Percentiles rank a stretch among this genome's conserved stretches.
These are phyloP conservation scores for Gymnothorax javanicus DNA, from an alignment of 2,797 vertebrate genomes.

Conservation along the genomic window DNA sequence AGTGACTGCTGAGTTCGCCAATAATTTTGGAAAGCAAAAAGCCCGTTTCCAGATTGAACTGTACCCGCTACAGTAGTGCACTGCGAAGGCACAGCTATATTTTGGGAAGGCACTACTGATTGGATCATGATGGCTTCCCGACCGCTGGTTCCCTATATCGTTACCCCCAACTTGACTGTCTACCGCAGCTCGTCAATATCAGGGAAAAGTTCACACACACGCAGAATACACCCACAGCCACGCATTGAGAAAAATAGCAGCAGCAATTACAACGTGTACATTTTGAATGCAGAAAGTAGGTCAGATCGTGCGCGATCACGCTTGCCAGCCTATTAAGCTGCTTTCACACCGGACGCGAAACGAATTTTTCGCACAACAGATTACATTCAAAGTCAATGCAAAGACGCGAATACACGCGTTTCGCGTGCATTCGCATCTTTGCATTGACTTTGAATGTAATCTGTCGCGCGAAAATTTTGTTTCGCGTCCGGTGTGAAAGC, in stretches of 20 bases:
- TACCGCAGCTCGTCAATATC: slow-evolving; percentile 48
- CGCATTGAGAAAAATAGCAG: neutral
- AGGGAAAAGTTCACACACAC: slow-evolving; percentile 41
- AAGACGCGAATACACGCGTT: too few relatives aligned
- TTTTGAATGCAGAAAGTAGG: slow-evolving; percentile 17
- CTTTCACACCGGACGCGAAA: too few relatives aligned
- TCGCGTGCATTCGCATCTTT: too few relatives aligned
- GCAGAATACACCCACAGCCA: neutral
- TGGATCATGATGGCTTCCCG: slow-evolving; percentile 71
- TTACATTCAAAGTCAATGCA: too few relatives aligned
- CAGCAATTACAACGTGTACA: slow-evolving; percentile 22
- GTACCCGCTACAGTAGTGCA: neutral
- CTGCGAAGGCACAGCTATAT: slow-evolving; percentile 8
- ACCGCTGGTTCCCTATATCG: slow-evolving; percentile 29
- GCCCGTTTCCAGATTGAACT: slow-evolving; percentile 1
- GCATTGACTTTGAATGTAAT: too few relatives aligned
- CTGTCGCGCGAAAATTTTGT: too few relatives aligned
- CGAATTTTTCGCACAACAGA: too few relatives aligned
- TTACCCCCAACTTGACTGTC: slow-evolving; percentile 38
- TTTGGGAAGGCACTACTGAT: slow-evolving; percentile 52
- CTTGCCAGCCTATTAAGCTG: neutral
- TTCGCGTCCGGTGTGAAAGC: too few relatives aligned
- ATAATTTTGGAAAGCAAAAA: neutral
- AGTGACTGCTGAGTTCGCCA: neutral
- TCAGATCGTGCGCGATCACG: slow-evolving; percentile 20